Evolutionary conservation across 2,113 vertebrate species (phyloP).

Genomic region (Fulmarus glacialis): DNA sequence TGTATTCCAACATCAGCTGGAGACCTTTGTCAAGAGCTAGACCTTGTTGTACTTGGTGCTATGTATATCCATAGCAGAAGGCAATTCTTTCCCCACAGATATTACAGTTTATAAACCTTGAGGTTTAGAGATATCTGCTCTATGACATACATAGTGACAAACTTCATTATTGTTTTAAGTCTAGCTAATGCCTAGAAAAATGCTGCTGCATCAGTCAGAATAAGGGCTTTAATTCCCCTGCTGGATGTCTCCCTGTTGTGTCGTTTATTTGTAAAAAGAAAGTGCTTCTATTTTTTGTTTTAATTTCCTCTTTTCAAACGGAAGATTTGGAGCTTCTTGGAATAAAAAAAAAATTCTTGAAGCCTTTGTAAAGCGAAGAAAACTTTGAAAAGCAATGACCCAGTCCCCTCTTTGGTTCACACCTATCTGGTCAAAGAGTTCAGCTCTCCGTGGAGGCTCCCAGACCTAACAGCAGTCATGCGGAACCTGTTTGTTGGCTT

Average conservation of each 20-base stretch:
- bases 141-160: slow-evolving; percentile 40
- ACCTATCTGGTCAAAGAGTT: slow-evolving; percentile 85
- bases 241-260: slow-evolving; percentile 21
- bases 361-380: slow-evolving; percentile 58
- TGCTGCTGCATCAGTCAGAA: slow-evolving; percentile 40
- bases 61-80: slow-evolving; percentile 38
- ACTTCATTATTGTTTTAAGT: slow-evolving; percentile 51
- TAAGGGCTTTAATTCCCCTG: slow-evolving; percentile 49
- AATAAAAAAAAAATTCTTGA: not conserved
- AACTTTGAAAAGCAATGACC: slow-evolving; percentile 77
- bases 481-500: slow-evolving; percentile 77
- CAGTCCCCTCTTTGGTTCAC: slow-evolving; percentile 78
- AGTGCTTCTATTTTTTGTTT: not conserved
- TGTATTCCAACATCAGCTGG: slow-evolving; percentile 56
- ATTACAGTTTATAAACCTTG: slow-evolving; percentile 45
- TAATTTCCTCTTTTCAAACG: not conserved
- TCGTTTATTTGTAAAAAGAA: slow-evolving; percentile 27
- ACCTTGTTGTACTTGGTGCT: slow-evolving; percentile 41
- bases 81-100: slow-evolving; percentile 51
- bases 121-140: slow-evolving; percentile 40
- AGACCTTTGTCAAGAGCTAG: slow-evolving; percentile 58
- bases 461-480: slow-evolving; percentile 72
- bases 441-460: slow-evolving; percentile 76
- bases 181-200: slow-evolving; percentile 46
- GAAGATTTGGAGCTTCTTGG: slow-evolving; percentile 10